Base-by-base conservation (phyloP, 1,140 invertebrate genomes). In the Heterodera schachtii region DNA sequence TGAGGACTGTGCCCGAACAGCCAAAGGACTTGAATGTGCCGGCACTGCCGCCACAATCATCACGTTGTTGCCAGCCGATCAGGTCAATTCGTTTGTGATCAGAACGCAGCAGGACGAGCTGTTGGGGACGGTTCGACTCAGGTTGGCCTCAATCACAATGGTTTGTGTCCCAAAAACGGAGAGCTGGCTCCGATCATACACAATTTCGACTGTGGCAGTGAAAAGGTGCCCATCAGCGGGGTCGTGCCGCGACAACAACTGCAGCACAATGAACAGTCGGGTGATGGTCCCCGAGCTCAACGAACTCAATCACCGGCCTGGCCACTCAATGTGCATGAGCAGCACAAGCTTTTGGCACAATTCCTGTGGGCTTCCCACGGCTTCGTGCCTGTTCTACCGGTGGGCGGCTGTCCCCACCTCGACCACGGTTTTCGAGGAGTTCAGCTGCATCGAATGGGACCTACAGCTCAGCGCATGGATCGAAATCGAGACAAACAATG, bases 171-270 rank as follows among this genome's bases (percentile, higher is more conserved):
- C 44, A 3, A 44, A 73, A 21, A 46, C 71, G 49, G 49, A 46
- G 19, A 49, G 43, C 1, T 73, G 71, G 71, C 21, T 73, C 16
- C 71, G 71, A 3, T 73, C 71, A n/a, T 73, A 73, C 7, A 16
- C 43, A 44, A 31, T 73, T 6, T 19, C 44, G 16, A 16, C 21
- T 3, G 49, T 31, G 16, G 71, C 71, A 19, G 71, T 73, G 3
- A 73, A 73, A 21, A 16, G 71, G 49, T 73, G 71, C 71, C 71
- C 71, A 16, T 49, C 43, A 19, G 71, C 71, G 0, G 71, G 71
- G 6, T 73, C 71, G 5, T 73, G 71, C 21, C 49, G 19, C 21
- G 21, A 7, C 71, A 31, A 73, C 7, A 19, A 16, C 49, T 73
- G 71, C 21, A 52, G 49, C 11, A 11, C 44, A 4, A 16, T 46